Evolutionary conservation across 2,888 invertebrate species (phyloP), one percentile per base, ranked within the genome.

Genomic region (Pardosa pseudoannulata): DNA sequence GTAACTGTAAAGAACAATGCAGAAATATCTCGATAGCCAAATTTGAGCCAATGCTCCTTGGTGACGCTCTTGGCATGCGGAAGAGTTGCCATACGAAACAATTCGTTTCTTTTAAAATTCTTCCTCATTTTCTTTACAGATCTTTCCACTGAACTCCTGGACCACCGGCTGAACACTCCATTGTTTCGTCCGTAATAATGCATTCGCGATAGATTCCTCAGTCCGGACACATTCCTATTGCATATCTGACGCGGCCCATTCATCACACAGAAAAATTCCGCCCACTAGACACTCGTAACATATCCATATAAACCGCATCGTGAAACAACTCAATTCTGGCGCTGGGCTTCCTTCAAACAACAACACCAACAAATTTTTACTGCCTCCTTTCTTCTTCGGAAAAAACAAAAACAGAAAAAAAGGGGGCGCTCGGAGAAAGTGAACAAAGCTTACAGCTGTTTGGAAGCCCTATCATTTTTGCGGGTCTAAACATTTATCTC

Each of bases 401-500:
- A n/a, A n/a, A n/a, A 67, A 67, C 32, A 32, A 67, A 67, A 67
- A 67, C n/a, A 16, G 19, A 9, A 19, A 9, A 1, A 6, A n/a
- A 36, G 27, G 64, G 23, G 32, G n/a, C 32, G 32, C n/a, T 13
- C 32, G 9, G n/a, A 9, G 7, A 6, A n/a, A 36, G 27, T 28
- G 23, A 67, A 31, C 32, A 67, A 67, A 36, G 67, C 32, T 6
- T 32, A n/a, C 67, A 36, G 67, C 67, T 67, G 36, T 67, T 32
- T 19, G 36, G 67, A n/a, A 36, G 19, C 19, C 32, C 67, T 36
- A 67, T 67, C 67, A 56, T 56, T 67, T 67, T 67, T 67, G 36
- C 67, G 36, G 27, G 46, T 46, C 36, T 23, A 36, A 72, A 72
- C 65, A 72, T 79, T 72, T 72, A 79, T 72, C 72, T 79, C 56